These are phyloP conservation scores for Patella pellucida DNA, from an alignment of 2,888 invertebrate genomes.

Conservation along the genomic window DNA sequence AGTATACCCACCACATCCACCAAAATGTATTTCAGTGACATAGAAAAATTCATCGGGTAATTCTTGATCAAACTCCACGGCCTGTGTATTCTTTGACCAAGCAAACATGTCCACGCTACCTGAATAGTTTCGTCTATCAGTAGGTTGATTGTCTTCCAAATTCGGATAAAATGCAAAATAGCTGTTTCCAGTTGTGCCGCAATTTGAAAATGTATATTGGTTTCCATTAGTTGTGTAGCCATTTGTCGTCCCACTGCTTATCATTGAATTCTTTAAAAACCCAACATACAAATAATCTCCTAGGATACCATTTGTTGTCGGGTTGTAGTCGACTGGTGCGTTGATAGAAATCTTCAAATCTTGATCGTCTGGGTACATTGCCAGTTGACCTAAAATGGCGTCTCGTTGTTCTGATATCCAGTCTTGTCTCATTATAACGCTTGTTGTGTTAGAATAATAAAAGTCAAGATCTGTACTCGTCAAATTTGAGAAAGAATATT, in stretches of 20 bases:
- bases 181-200: neutral
- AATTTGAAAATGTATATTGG: conserved; percentile 2
- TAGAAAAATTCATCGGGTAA: conserved; percentile 5
- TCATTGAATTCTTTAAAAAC: neutral
- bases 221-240: conserved; percentile 1
- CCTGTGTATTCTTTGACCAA: neutral
- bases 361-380: neutral
- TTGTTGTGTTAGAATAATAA: neutral
- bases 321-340: neutral
- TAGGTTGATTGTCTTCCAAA: neutral
- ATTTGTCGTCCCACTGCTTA: neutral
- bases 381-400: conserved; percentile 12
- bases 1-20: conserved; percentile 15
- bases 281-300: conserved; percentile 8
- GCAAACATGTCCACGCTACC: neutral
- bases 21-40: conserved; percentile 17
- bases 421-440: neutral
- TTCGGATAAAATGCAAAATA: conserved; percentile 17
- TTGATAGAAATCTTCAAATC: conserved; percentile 2
- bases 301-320: neutral
- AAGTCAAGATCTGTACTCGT: neutral
- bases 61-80: neutral
- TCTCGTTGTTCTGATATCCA: neutral
- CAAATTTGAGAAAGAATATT: too few relatives aligned
- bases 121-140: too few relatives aligned